Evolutionary conservation across 64 coral and sea anemone species (phyloP).

Genomic region (Porites australiensis): DNA sequence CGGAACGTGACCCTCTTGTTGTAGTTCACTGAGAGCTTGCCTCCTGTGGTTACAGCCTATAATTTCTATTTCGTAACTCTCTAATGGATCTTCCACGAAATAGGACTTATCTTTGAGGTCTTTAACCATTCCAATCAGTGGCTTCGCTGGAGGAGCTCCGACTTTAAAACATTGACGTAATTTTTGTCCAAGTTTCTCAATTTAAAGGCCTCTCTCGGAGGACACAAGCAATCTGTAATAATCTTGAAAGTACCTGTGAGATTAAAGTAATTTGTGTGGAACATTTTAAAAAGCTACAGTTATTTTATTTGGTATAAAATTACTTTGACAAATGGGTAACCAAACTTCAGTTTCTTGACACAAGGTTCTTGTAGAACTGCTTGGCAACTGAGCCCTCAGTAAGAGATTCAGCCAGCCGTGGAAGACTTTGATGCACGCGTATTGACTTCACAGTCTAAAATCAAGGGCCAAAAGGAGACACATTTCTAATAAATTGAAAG

Average conservation of each 20-base stretch:
- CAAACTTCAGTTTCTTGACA: conserved; percentile 6
- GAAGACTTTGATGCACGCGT: conserved; percentile 7
- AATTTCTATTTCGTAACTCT: conserved; percentile 23
- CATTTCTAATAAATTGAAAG: too few relatives aligned
- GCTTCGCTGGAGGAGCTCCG: background rate
- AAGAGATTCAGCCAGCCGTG: conserved; percentile 21
- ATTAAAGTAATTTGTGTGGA: too few relatives aligned
- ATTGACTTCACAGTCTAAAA: conserved; percentile 21
- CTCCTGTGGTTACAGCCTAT: conserved; percentile 37
- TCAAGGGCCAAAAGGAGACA: background rate
- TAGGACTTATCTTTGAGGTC: background rate
- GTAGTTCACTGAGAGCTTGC: background rate
- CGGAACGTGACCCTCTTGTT: background rate
- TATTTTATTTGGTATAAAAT: too few relatives aligned
- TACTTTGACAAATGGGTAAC: too few relatives aligned
- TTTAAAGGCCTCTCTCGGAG: conserved; percentile 24
- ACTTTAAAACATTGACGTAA: conserved; percentile 16
- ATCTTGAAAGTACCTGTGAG: conserved; percentile 22
- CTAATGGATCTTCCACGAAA: background rate
- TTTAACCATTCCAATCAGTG: conserved; percentile 7
- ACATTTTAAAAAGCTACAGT: too few relatives aligned
- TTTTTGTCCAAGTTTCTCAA: conserved; percentile 24
- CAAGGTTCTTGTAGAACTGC: background rate
- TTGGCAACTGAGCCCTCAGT: background rate
- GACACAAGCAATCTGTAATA: conserved; percentile 8